These are phyloP conservation scores for Chionodraco myersi DNA, from an alignment of 2,113 vertebrate species.

Conservation along the genomic window DNA sequence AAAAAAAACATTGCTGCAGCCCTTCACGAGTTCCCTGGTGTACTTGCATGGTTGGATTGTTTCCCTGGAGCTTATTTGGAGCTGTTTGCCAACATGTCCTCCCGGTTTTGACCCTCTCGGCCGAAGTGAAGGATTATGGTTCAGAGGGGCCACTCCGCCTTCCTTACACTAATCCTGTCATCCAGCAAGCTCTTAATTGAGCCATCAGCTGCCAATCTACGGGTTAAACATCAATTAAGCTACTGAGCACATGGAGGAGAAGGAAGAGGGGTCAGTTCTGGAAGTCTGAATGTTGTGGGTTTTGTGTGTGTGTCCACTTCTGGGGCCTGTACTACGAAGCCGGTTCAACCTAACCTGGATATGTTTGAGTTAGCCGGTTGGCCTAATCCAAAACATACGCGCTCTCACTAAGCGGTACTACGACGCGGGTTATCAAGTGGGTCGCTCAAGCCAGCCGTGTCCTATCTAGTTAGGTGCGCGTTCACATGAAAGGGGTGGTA, in stretches of 20 bases:
- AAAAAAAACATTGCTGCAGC: neutral
- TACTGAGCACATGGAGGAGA: constrained; percentile 67
- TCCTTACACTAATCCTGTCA: constrained; percentile 70
- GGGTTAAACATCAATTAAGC: constrained; percentile 82
- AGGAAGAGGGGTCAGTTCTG: constrained; percentile 4
- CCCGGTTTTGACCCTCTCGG: constrained; percentile 40
- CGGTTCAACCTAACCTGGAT: too few species aligned
- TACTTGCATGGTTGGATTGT: neutral
- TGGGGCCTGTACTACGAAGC: too few species aligned
- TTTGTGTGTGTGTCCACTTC: too few species aligned
- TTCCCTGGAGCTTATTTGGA: neutral
- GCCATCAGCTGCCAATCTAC: constrained; percentile 74
- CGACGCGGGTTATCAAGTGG: too few species aligned
- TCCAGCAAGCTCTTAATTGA: constrained; percentile 79
- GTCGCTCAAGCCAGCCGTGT: too few species aligned
- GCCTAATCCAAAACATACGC: too few species aligned
- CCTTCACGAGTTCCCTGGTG: neutral
- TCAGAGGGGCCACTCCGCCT: constrained; percentile 52
- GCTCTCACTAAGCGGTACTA: too few species aligned
- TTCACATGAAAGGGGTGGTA: too few species aligned
- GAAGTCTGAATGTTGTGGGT: neutral
- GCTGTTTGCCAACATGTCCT: constrained; percentile 43
- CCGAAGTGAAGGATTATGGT: constrained; percentile 55
- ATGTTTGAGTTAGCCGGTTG: too few species aligned
- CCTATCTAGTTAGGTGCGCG: too few species aligned